Evolutionary conservation across 2,113 vertebrate species (phyloP), one percentile per base, ranked within the genome.

Genomic region (Stomatorhinus ivindoensis): DNA sequence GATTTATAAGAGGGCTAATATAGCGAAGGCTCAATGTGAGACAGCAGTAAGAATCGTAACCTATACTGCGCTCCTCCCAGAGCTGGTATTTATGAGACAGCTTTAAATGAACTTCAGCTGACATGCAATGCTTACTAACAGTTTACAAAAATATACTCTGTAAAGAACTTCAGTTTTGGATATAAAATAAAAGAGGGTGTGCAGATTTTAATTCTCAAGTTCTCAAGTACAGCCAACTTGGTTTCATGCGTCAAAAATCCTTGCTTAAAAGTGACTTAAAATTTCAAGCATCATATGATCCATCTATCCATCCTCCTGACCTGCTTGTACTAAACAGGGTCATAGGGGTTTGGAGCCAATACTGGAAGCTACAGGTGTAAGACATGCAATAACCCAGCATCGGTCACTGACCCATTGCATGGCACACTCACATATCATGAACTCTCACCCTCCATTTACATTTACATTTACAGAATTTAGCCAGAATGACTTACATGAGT

Each of bases 1-100:
- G 91, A 94, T 94, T 94, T 94, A 94, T 89, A n/a, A 53, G 55
- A 65, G 31, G 17, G 82, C 9, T 87, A 47, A 89, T 35, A n/a
- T 88, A 90, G 90, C 89, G 90, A 89, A 87, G 89, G 89, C 86
- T 51, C 27, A 4, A 27, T 61, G 89, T 31, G 76, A 89, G 58
- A 90, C 46, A 87, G 51, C 87, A 13, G 89, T 94, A 92, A 76
- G 73, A 92, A 91, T 92, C 91, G 90, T 42, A 46, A 27, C n/a
- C 39, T 13, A 61, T 53, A 31, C 39, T 2, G 51, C 47, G 24
- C 88, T 89, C 3, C 44, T 69, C 85, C 85, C 50, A 31, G 61
- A 24, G 90, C 47, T 42, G 24, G 80, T 91, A 89, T 90, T 86
- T 90, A 89, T 85, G 65, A 55, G 87, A 17, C 42, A 8, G 35